phyloP scores from a whole-genome alignment of 1,140 invertebrate genomes.

The Copidosoma floridanum region DNA sequence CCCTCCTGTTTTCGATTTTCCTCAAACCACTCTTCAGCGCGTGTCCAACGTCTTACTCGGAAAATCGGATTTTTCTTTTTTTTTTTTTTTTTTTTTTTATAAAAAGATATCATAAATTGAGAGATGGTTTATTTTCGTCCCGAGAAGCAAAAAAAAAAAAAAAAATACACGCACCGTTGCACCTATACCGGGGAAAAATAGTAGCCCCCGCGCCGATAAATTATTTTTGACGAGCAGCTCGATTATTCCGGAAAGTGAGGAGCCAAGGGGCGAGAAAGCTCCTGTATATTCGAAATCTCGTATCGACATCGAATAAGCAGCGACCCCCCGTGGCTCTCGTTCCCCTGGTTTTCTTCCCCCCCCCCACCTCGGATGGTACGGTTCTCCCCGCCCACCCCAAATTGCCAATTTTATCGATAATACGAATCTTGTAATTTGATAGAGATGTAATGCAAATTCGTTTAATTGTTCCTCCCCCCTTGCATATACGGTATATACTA shows the following conservation, averaged over 20 bases:
- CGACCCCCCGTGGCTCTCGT: constrained; percentile 28
- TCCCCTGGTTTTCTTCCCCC: constrained; percentile 17
- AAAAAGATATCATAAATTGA: too few relatives aligned
- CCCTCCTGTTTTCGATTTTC: too few relatives aligned
- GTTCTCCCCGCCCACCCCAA: constrained; percentile 29
- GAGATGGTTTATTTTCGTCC: too few relatives aligned
- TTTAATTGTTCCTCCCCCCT: constrained; percentile 53
- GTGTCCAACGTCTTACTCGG: too few relatives aligned
- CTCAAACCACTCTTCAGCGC: too few relatives aligned
- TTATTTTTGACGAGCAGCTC: constrained; percentile 18
- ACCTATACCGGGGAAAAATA: constrained; percentile 1
- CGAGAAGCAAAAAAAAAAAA: too few relatives aligned
- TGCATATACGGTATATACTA: too few relatives aligned
- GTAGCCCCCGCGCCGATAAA: constrained; percentile 10
- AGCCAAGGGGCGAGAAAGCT: not conserved
- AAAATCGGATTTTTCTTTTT: constrained; percentile 32
- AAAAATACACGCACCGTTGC: too few relatives aligned
- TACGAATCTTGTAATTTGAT: constrained; percentile 57
- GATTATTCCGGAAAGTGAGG: constrained; percentile 8
- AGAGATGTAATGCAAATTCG: constrained; percentile 57
- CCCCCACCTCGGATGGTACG: constrained; percentile 29
- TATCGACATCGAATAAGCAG: constrained; percentile 45
- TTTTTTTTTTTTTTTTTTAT: not conserved
- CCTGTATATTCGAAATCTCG: constrained; percentile 9
- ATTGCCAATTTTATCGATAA: constrained; percentile 58